A percentile compares a stretch with the other conserved stretches of the same genome.
Conservation (phyloP, 1,140 invertebrate species). For the Zaprionus tsacasi region DNA sequence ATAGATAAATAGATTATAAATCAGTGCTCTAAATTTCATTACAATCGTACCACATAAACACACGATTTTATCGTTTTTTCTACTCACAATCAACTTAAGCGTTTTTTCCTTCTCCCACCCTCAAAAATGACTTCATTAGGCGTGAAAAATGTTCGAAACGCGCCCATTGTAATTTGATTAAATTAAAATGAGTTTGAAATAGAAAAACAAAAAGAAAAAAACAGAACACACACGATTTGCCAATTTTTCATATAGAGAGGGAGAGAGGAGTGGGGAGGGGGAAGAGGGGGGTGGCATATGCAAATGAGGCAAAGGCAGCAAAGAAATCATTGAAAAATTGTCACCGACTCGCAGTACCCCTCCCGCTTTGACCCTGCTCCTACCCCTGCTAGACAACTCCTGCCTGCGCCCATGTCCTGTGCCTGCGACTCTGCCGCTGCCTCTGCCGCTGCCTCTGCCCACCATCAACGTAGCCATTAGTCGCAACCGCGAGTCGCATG, state of each 20-base stretch:
- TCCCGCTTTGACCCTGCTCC: background rate
- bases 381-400: background rate
- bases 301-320: slow-evolving; percentile 65
- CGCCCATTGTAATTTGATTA: slow-evolving; percentile 62
- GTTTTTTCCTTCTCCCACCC: background rate
- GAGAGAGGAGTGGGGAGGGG: slow-evolving; percentile 46
- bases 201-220: slow-evolving; percentile 38
- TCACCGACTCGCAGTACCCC: slow-evolving; percentile 65
- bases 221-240: slow-evolving; percentile 55
- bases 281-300: slow-evolving; percentile 70
- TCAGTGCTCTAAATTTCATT: no score
- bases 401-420: slow-evolving; percentile 35
- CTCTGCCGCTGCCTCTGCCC: slow-evolving; percentile 12
- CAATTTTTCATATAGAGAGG: slow-evolving; percentile 72
- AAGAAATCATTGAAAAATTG: slow-evolving; percentile 84
- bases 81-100: background rate
- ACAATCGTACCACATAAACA: no score
- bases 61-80: no score
- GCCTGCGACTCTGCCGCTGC: background rate
- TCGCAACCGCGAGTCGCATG: slow-evolving; percentile 79
- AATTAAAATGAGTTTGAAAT: slow-evolving; percentile 60
- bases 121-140: slow-evolving; percentile 40
- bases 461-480: slow-evolving; percentile 78
- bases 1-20: no score
- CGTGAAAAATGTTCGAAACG: slow-evolving; percentile 24